phyloP scores from a whole-genome alignment of 2,888 invertebrate species.

The Scelioninae gen. 1 region DNA sequence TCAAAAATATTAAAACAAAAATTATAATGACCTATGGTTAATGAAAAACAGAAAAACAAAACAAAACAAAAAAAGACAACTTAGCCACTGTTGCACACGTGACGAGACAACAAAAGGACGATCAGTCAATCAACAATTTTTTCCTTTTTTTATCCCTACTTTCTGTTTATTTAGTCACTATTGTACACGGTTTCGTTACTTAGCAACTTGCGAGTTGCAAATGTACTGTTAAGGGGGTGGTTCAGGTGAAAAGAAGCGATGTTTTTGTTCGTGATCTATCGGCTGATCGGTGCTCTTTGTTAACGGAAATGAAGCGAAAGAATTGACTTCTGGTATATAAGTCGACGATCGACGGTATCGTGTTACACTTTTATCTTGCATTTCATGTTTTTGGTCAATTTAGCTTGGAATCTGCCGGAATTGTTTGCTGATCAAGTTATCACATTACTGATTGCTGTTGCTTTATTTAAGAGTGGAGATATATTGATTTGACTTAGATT shows the following conservation, averaged over 20 bases:
- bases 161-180: conserved; percentile 7
- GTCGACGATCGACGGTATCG: conserved; percentile 28
- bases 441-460: conserved; percentile 40
- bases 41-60: conserved; percentile 2
- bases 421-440: conserved; percentile 48
- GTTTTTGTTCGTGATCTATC: conserved; percentile 57
- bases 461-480: conserved; percentile 19
- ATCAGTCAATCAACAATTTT: conserved; percentile 7
- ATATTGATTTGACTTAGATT: not conserved
- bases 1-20: conserved; percentile 10
- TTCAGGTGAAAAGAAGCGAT: conserved; percentile 49
- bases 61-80: conserved; percentile 7
- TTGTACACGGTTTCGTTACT: conserved; percentile 11
- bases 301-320: conserved; percentile 57
- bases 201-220: conserved; percentile 32
- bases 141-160: not conserved
- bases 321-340: conserved; percentile 40
- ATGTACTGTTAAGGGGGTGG: conserved; percentile 34
- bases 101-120: conserved; percentile 26
- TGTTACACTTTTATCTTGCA: conserved; percentile 44
- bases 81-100: conserved; percentile 44
- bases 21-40: not conserved
- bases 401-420: conserved; percentile 30
- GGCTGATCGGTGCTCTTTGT: conserved; percentile 44
- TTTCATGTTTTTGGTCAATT: conserved; percentile 46